Base-by-base conservation (phyloP, 2,888 invertebrate species). In the Nomada ruficornis region DNA sequence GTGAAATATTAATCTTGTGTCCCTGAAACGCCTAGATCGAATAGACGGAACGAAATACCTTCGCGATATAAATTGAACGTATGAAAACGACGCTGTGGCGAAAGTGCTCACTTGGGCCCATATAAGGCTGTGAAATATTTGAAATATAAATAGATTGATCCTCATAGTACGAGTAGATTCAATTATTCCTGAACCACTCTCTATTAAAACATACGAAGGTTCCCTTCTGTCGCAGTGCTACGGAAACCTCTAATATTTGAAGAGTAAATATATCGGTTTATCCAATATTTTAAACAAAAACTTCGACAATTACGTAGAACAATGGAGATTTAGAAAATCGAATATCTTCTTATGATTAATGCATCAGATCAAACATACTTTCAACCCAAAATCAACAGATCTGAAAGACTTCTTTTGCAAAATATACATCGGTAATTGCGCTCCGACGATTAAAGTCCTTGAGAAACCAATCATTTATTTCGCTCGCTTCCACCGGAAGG, bases 1-100 rank as follows among this genome's bases (percentile, higher is more conserved):
- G 69, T 42, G 57, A 65, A 77, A 82, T 88, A 87, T 88, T 87
- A 87, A 81, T 86, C 87, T 89, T 82, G 67, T 62, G 77, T 73
- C 78, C 73, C 60, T 70, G 36, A 52, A 68, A 68, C 65, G 63
- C 67, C 54, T 68, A 55, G 54, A 74, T 57, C 67, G 67, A 63
- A 68, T 55, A 74, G 78, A 60, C 18, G 70, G 74, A 70, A 73
- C 75, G 73, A 79, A 78, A 84, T 82, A 82, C 87, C 82, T 76
- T 64, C 74, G 54, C 78, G 67, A 76, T 78, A 84, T 83, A 85
- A 84, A 86, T 82, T 86, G 82, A 86, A 83, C 81, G 83, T 84
- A 89, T 86, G 85, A 36, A 88, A 89, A 89, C 85, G 88, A 65
- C 68, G 64, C 64, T 76, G 70, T 57, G 83, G 68, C 79, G 80